Evolutionary conservation across 2,797 vertebrate genomes (phyloP).

Genomic region (Cirrhinus molitorella): DNA sequence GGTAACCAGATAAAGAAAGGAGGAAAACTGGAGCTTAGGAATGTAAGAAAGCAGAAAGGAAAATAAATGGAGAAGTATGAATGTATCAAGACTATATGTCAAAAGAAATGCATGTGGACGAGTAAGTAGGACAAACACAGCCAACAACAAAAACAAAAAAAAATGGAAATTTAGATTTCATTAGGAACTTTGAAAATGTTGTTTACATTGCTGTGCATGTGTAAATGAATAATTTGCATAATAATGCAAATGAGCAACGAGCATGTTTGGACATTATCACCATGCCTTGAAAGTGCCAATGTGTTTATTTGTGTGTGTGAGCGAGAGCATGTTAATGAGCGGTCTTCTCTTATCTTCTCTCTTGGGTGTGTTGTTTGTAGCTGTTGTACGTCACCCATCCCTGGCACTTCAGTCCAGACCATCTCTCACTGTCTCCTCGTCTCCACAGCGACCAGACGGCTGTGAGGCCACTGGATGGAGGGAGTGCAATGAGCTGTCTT

Average conservation of each 20-base stretch:
- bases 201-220: background rate
- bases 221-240: background rate
- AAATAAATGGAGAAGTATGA: background rate
- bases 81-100: background rate
- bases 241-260: conserved; percentile 4
- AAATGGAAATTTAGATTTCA: background rate
- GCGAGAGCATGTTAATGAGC: conserved; percentile 39
- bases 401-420: conserved; percentile 40
- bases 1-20: background rate
- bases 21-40: background rate
- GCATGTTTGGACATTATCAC: conserved; percentile 12
- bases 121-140: background rate
- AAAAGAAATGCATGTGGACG: background rate
- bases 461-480: conserved; percentile 36
- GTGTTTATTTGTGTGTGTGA: conserved; percentile 41
- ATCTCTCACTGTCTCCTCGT: conserved; percentile 42
- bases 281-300: conserved; percentile 29
- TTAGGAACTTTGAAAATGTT: background rate
- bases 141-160: too few species aligned
- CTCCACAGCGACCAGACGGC: conserved; percentile 65
- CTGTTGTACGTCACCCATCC: conserved; percentile 49
- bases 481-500: conserved; percentile 66
- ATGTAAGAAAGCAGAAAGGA: background rate
- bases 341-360: conserved; percentile 50
- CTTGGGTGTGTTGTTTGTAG: conserved; percentile 42